Conservation (phyloP, 64 coral and sea anemone species). For the Porites lutea region DNA sequence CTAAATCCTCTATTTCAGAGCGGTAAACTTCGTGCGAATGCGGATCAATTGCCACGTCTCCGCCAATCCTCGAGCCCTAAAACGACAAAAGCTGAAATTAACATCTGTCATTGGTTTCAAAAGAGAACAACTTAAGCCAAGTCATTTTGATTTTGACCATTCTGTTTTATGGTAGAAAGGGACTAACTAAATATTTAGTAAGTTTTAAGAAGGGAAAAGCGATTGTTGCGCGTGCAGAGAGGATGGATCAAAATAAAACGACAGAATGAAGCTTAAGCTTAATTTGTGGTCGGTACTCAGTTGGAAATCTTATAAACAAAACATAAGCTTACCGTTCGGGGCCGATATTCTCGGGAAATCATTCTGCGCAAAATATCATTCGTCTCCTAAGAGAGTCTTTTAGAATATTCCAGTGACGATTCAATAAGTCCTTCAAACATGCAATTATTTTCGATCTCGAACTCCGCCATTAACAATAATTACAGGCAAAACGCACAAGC, state of each 20-base stretch:
- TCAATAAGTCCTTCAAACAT: slow-evolving; percentile 23
- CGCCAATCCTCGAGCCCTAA: slow-evolving; percentile 49
- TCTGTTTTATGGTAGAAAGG: background rate
- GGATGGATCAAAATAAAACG: background rate
- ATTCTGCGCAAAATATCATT: background rate
- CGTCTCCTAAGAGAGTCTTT: background rate
- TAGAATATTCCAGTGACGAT: slow-evolving; percentile 25
- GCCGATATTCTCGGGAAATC: slow-evolving; percentile 37
- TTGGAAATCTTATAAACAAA: slow-evolving; percentile 34
- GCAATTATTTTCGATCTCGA: background rate
- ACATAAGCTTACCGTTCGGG: slow-evolving; percentile 8
- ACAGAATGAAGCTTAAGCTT: background rate
- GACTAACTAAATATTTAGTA: background rate
- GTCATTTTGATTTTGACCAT: background rate
- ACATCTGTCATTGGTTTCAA: slow-evolving; percentile 1
- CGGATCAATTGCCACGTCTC: slow-evolving; percentile 46
- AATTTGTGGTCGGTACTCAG: slow-evolving; percentile 18
- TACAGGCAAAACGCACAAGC: background rate
- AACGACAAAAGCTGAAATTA: slow-evolving; percentile 15
- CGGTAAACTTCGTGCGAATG: slow-evolving; percentile 55
- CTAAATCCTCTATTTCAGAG: slow-evolving; percentile 50
- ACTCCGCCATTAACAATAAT: slow-evolving; percentile 34
- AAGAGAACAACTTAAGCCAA: background rate
- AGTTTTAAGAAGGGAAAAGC: too few species aligned
- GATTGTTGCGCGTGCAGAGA: background rate